Percentiles rank a stretch among this genome's conserved stretches.
These are phyloP conservation scores for Ifrita kowaldi DNA, from an alignment of 2,113 vertebrate genomes.

Conservation along the genomic window DNA sequence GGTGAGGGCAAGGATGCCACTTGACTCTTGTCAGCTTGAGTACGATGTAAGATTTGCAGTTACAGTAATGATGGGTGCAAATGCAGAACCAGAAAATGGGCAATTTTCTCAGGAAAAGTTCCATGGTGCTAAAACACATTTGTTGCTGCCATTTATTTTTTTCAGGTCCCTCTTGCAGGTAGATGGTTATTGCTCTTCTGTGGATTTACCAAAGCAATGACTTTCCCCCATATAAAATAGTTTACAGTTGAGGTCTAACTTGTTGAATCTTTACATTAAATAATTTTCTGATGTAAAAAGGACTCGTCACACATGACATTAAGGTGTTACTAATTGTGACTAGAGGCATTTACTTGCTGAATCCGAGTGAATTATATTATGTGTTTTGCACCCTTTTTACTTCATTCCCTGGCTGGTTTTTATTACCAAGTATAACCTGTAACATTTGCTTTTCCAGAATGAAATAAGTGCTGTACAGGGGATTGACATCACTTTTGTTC, in stretches of 20 bases:
- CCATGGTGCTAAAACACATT: background rate
- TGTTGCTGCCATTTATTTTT: background rate
- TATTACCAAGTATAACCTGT: background rate
- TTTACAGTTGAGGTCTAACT: background rate
- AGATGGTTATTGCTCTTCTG: background rate
- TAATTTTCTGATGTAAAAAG: background rate
- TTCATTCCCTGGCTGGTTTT: background rate
- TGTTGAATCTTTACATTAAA: background rate
- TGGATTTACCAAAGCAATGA: background rate
- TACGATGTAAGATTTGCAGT: background rate
- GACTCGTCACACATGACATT: background rate
- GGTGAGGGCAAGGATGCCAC: background rate
- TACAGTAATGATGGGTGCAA: background rate
- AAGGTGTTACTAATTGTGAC: background rate
- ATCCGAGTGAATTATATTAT: background rate
- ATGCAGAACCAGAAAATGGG: background rate
- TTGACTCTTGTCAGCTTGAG: background rate
- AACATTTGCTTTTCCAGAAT: conserved; percentile 14
- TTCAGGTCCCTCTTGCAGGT: background rate
- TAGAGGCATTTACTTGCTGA: background rate
- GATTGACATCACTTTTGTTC: background rate
- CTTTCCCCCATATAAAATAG: background rate
- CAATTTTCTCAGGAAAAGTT: background rate
- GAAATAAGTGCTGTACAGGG: background rate
- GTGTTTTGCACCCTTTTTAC: background rate